Percentiles rank a stretch among this genome's conserved stretches.
Evolutionary conservation across 2,888 invertebrate genomes (phyloP).

Genomic region (Serripes groenlandicus): DNA sequence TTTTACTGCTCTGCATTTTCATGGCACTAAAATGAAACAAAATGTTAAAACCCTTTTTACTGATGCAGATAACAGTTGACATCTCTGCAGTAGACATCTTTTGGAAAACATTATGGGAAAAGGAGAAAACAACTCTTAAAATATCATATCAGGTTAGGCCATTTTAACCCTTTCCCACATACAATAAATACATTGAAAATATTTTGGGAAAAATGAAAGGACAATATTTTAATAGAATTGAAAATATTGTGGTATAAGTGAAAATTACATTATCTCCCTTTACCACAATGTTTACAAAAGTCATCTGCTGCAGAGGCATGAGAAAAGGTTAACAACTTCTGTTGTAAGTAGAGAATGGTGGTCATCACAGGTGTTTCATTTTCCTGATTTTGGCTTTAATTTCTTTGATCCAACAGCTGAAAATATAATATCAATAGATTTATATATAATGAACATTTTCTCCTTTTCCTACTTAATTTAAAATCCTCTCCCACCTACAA

Average conservation of each 20-base stretch:
- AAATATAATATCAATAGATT: no score
- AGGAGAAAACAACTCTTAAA: not conserved
- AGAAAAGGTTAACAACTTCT: not conserved
- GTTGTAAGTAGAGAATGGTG: not conserved
- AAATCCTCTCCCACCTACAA: no score
- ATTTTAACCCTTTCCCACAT: not conserved
- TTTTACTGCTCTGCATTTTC: no score
- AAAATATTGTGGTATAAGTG: not conserved
- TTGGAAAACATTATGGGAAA: not conserved
- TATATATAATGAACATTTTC: no score
- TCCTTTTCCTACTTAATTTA: no score
- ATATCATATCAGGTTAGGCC: not conserved
- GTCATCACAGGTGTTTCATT: constrained; percentile 5
- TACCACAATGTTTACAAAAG: not conserved
- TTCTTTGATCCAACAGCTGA: constrained; percentile 78
- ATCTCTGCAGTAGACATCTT: not conserved
- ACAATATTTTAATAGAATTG: not conserved
- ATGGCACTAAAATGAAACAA: no score
- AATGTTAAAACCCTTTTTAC: no score
- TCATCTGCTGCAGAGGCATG: not conserved
- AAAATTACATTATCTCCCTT: not conserved
- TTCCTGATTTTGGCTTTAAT: constrained; percentile 52
- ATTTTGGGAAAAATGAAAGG: not conserved
- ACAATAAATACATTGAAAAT: not conserved
- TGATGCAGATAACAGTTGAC: no score